These are phyloP conservation scores for Leptopterna dolabrata DNA, from an alignment of 2,888 invertebrate species.

Conservation along the genomic window DNA sequence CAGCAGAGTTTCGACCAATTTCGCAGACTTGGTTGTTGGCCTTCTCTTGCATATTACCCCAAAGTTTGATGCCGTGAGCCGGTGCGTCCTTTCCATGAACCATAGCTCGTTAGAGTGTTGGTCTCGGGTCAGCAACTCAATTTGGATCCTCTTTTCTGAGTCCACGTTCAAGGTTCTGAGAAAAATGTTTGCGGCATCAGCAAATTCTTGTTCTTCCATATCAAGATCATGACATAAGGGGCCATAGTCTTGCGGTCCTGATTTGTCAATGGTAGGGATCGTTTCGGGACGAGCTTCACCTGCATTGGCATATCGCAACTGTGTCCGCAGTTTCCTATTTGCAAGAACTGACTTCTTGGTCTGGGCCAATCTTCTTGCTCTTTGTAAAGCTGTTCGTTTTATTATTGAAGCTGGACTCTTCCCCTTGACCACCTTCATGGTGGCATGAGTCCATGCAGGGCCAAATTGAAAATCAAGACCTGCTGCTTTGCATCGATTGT, in stretches of 20 bases:
- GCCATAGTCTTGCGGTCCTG: neutral
- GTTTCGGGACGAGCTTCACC: neutral
- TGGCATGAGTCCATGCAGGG: neutral
- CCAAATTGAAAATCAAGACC: no score
- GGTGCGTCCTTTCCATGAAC: neutral
- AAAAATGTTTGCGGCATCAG: neutral
- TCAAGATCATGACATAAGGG: no score
- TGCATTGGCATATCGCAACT: no score
- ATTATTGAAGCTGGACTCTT: neutral
- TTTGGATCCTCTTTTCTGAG: no score
- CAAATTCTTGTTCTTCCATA: neutral
- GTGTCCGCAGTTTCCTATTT: no score
- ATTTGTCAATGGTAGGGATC: no score
- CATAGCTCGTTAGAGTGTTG: neutral
- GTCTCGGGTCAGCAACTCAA: no score
- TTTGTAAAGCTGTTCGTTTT: neutral
- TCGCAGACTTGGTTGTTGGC: no score
- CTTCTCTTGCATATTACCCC: neutral
- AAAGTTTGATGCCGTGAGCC: neutral
- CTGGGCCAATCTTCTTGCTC: neutral
- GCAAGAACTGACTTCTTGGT: neutral
- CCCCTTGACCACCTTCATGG: neutral
- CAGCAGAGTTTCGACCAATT: no score
- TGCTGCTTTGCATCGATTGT: no score
- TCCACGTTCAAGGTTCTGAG: neutral